Evolutionary conservation across 2,113 vertebrate genomes (phyloP).

Genomic region (Macrotis lagotis): DNA sequence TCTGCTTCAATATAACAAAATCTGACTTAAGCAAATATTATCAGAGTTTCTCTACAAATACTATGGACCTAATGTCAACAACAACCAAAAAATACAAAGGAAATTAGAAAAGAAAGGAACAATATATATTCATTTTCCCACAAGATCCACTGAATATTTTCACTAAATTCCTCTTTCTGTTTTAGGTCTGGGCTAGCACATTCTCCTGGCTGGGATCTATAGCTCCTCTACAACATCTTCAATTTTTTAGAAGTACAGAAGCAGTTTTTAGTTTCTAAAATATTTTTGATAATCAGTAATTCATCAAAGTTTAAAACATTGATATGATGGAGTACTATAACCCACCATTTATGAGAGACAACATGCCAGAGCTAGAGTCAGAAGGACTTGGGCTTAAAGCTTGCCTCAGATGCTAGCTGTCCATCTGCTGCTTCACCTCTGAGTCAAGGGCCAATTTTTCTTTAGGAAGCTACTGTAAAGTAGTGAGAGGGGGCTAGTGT

Average conservation of each 20-base stretch:
- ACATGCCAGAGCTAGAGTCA: background rate
- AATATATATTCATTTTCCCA: no score
- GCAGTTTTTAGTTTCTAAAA: constrained; percentile 29
- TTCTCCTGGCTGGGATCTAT: background rate
- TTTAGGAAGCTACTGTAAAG: background rate
- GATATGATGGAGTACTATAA: constrained; percentile 32
- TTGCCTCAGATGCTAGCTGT: background rate
- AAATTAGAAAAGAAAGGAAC: background rate
- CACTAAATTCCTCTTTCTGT: background rate
- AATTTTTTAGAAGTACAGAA: constrained; percentile 12
- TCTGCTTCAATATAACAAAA: background rate
- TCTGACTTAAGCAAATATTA: background rate
- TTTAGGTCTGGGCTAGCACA: background rate
- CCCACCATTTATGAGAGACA: constrained; percentile 54
- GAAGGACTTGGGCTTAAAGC: background rate
- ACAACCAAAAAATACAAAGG: background rate
- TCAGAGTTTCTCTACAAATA: background rate
- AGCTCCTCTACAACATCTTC: background rate
- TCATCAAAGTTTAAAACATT: constrained; percentile 45
- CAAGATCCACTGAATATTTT: background rate
- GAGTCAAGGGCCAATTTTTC: constrained; percentile 49
- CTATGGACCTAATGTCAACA: background rate
- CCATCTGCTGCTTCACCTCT: background rate
- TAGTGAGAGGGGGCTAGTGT: background rate
- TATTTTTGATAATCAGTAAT: constrained; percentile 30